Base-by-base conservation (phyloP, 2,797 vertebrate species). In the Semaprochilodus insignis region DNA sequence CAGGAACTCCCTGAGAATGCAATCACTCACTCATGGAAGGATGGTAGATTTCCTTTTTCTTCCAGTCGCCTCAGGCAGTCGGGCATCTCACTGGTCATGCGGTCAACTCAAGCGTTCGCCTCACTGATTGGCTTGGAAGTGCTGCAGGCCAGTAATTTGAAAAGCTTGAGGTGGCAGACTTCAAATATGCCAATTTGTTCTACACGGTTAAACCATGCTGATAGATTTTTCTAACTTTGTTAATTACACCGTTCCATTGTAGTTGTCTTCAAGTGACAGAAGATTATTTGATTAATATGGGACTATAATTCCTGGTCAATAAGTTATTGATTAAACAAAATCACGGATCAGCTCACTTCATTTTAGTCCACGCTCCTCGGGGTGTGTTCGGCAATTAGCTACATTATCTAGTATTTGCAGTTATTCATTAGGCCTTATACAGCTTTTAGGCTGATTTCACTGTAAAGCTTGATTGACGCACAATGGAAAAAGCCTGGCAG, bases 211-310 rank as follows among this genome's bases (percentile, higher is more conserved):
- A 27, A 44, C 31, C 27, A 23, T 54, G 7, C 48, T 34, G 34
- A 74, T 52, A 34, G 78, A 80, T 77, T 80, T 80, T 31, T 34
- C 60, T 80, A 55, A 69, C 67, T 75, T 80, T 80, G 78, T 76
- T 78, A 82, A 86, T 85, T 84, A 67, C 40, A 48, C 55, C 62
- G 23, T 78, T 84, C 21, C 17, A 3, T 10, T 44, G 34, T 23
- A 77, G 77, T 71, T 63, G 73, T 70, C 82, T 76, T 83, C 25
- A 82, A 23, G 17, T 72, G 44, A 69, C 67, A 82, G 16, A 59
- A 74, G 25, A 77, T 78, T 81, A 72, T 69, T 74, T 48, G n/a
- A 60, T 54, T 54, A 73, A 55, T 55, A 27, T 25, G 8, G 25
- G 25, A 27, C 48, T 54, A 54, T 55, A 31, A 55, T 74, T 74